Percentiles rank a stretch among this genome's conserved stretches.
These are phyloP conservation scores for Gallirallus australis DNA, from an alignment of 2,797 vertebrate genomes.

Conservation along the genomic window DNA sequence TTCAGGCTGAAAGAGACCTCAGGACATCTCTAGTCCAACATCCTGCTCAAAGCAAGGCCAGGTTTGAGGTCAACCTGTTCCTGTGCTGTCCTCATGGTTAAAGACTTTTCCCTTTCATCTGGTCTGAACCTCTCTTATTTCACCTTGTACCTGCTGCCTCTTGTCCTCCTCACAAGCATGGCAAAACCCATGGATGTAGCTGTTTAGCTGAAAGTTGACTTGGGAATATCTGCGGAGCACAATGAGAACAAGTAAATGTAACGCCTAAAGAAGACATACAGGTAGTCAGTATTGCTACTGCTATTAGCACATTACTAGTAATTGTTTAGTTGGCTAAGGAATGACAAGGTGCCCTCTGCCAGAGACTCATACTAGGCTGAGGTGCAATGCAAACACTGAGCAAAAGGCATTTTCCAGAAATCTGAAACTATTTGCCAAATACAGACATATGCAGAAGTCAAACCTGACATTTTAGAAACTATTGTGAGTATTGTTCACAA, in stretches of 20 bases:
- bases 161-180: background rate
- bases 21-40: background rate
- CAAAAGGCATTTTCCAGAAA: background rate
- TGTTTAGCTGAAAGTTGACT: background rate
- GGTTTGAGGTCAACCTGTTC: background rate
- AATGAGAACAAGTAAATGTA: background rate
- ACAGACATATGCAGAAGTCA: background rate
- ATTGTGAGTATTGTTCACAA: background rate
- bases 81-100: background rate
- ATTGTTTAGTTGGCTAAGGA: background rate
- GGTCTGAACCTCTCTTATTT: background rate
- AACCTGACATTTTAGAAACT: background rate
- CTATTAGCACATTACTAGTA: background rate
- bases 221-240: background rate
- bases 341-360: background rate
- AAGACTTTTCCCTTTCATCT: background rate
- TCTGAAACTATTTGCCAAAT: background rate
- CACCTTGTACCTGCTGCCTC: background rate
- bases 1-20: background rate
- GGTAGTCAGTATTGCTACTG: background rate
- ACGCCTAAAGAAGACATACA: background rate
- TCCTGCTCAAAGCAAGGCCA: background rate
- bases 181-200: background rate
- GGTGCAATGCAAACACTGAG: background rate
- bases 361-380: background rate